Evolutionary conservation across 1,140 invertebrate species (phyloP), one percentile per base, ranked within the genome.

Genomic region (Microplitis demolitor): DNA sequence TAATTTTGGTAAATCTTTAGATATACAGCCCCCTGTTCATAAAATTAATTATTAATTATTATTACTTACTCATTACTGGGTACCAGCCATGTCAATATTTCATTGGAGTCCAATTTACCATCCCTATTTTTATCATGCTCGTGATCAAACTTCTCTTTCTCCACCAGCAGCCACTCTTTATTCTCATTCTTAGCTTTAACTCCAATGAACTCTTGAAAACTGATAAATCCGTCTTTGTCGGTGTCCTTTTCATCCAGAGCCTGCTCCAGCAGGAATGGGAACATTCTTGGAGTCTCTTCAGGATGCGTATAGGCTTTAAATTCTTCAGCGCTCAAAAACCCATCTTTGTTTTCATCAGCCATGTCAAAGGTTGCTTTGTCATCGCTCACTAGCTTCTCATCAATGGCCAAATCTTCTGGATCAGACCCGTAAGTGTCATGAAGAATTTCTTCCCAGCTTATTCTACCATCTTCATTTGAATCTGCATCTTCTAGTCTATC

Each of bases 261-360:
- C 84, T 96, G 94, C 78, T 94, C 89, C 67, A 98, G 85, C 73
- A 98, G 91, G 66, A 94, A 87, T 31, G 93, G 90, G 78, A 95
- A 90, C 97, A 99, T 99, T 78, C 91, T 90, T 51, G 92, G 91
- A 86, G 95, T 93, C 84, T 99, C 97, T 87, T 98, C 97, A 0
- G 98, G 97, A 88, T 97, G 96, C 51, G 94, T 92, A 83, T 98
- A 99, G 6, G 93, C 91, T 78, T 94, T 87, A 87, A 96, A 98
- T 87, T 99, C 98, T 24, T 92, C 87, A 33, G 89, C 79, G 78
- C 93, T 89, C 35, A 99, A 89, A 60, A 88, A 84, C 3, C 93
- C 93, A 88, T 99, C 96, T 56, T 92, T 90, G 83, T 99, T 92
- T 24, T 88, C 78, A 89, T 99, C 98, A 3, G 97, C 97, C 5